These are phyloP conservation scores for Hemaris fuciformis DNA, from an alignment of 2,888 invertebrate genomes.

Conservation along the genomic window DNA sequence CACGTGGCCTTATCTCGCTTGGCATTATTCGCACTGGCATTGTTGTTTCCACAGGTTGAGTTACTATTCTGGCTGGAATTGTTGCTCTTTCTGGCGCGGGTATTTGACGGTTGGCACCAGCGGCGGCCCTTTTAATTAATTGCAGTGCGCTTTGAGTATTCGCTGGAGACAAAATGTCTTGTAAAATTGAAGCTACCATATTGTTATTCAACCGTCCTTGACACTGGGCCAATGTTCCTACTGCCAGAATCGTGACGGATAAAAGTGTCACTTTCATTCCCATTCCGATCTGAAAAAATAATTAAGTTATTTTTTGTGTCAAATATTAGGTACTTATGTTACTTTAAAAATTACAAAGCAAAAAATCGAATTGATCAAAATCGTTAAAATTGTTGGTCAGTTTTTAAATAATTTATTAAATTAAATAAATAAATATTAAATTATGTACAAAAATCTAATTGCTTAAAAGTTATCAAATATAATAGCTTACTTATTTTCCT, in stretches of 20 bases:
- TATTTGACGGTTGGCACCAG: constrained; percentile 12
- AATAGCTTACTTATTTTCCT: neutral
- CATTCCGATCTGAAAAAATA: neutral
- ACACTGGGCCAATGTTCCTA: constrained; percentile 15
- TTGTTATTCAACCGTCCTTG: constrained; percentile 21
- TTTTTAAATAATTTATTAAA: too few relatives aligned
- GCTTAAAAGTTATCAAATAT: neutral
- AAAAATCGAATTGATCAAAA: too few relatives aligned
- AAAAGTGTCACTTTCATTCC: constrained; percentile 17
- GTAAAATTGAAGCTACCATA: constrained; percentile 29
- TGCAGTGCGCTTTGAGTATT: constrained; percentile 36
- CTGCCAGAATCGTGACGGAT: constrained; percentile 16
- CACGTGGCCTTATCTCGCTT: constrained; percentile 7
- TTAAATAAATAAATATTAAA: neutral
- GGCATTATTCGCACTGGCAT: constrained; percentile 11
- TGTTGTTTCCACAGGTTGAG: constrained; percentile 12
- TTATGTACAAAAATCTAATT: neutral
- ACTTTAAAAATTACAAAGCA: too few relatives aligned
- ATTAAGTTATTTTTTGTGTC: too few relatives aligned
- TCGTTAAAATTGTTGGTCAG: too few relatives aligned
- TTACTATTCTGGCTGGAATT: neutral
- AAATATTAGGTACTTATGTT: too few relatives aligned
- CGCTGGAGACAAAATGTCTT: constrained; percentile 40
- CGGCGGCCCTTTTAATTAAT: constrained; percentile 25
- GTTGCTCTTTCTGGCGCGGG: constrained; percentile 19